Evolutionary conservation across 2,113 vertebrate genomes (phyloP), one percentile per base, ranked within the genome.

Genomic region (Apeltes quadracus): DNA sequence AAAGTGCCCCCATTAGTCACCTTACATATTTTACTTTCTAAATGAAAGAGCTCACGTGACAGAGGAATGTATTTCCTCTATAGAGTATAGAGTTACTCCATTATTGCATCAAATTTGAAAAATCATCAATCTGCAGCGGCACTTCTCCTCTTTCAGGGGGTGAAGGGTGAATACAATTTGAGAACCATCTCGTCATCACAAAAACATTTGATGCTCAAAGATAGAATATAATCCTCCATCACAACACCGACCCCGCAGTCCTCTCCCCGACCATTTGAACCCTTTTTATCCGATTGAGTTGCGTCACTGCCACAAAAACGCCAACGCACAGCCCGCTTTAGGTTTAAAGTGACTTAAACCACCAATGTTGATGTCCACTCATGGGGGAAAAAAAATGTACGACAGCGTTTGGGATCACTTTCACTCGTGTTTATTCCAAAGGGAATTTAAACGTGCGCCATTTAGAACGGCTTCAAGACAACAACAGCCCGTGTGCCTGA

Each of bases 221-320:
- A 34, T 63, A 44, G 32, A 64, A 29, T 56, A 4, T 58, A 74
- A 81, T 68, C 72, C 53, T 51, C 59, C 57, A 43, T 56, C 64
- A 44, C 1, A 23, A 11, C 64, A 55, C 54, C 51, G 43, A 36
- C 55, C 59, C 50, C 43, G 62, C 1, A 51, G 38, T 29, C 29
- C 29, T 63, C 29, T 69, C 61, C 56, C 59, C 55, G 51, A 65
- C 72, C 59, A 53, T 78, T 51, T 71, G 16, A 72, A 75, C 66
- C 55, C 27, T 78, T 69, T n/a, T 69, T 36, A 82, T 70, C 55
- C 18, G 72, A 75, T 12, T 71, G 36, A 65, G 53, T 58, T 22
- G 56, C 67, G 79, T 83, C 77, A 84, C 74, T 70, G 57, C 2
- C 3, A 38, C 23, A n/a, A 23, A 63, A 41, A 32, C 16, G 48